A percentile compares a stretch with the other conserved stretches of the same genome.
Evolutionary conservation across 64 coral and sea anemone species (phyloP).

Genomic region (Cladopsammia gracilis): DNA sequence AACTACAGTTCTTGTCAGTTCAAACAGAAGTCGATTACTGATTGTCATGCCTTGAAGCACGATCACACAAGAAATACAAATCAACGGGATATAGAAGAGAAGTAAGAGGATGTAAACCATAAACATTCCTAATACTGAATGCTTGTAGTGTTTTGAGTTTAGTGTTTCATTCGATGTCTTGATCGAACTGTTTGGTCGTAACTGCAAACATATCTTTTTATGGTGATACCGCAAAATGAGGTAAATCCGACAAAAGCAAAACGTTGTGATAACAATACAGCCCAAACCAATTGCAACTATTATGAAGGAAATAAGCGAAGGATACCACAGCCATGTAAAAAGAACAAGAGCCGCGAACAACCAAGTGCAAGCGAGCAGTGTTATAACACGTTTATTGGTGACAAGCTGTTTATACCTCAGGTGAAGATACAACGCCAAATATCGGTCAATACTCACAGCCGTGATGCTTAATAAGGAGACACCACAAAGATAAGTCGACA

Average conservation of each 20-base stretch:
- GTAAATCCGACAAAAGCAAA: slow-evolving; percentile 11
- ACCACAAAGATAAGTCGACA: slow-evolving; percentile 54
- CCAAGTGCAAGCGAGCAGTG: not conserved
- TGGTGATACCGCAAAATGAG: slow-evolving; percentile 6
- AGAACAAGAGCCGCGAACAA: not conserved
- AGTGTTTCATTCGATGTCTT: not conserved
- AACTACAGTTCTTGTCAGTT: not conserved
- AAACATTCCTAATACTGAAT: slow-evolving; percentile 20
- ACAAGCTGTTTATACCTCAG: slow-evolving; percentile 54
- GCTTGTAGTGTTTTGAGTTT: not conserved
- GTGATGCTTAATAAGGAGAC: slow-evolving; percentile 60
- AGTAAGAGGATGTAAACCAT: slow-evolving; percentile 10
- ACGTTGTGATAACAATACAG: not conserved
- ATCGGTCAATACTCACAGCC: slow-evolving; percentile 66
- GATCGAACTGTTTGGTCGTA: not conserved
- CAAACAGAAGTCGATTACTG: slow-evolving; percentile 11
- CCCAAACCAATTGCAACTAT: not conserved
- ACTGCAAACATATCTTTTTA: not conserved
- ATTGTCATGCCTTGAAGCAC: not conserved
- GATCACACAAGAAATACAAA: not conserved
- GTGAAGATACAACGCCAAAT: slow-evolving; percentile 60
- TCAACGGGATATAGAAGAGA: not conserved
- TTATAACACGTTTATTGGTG: slow-evolving; percentile 32
- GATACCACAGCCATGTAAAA: not conserved
- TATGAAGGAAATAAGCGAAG: not conserved